Evolutionary conservation across 2,888 invertebrate species (phyloP).

Genomic region (Mesorhabditis belari): DNA sequence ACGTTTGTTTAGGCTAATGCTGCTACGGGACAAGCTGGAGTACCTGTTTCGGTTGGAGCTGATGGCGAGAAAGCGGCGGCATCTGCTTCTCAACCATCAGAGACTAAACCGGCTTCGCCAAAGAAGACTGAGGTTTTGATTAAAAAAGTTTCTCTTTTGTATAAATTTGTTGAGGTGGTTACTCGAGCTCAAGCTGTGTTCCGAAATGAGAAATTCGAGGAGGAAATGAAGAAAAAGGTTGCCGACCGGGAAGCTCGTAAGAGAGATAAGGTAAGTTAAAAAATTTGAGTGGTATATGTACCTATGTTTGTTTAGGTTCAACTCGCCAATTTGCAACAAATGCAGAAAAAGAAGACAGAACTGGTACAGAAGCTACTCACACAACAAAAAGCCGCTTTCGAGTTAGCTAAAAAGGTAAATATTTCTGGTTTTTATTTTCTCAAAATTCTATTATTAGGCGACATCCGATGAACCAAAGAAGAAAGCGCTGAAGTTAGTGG

Average conservation of each 20-base stretch:
- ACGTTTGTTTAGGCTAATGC: background rate
- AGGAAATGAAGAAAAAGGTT: slow-evolving; percentile 8
- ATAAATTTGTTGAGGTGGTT: slow-evolving; percentile 9
- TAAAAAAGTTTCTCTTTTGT: too few species aligned
- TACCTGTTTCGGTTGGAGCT: too few species aligned
- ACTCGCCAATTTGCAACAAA: slow-evolving; percentile 57
- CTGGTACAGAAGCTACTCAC: slow-evolving; percentile 80
- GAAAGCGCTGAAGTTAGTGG: slow-evolving; percentile 61
- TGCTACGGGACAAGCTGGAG: too few species aligned
- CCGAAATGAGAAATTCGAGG: slow-evolving; percentile 14
- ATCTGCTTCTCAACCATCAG: background rate
- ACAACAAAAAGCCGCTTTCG: slow-evolving; percentile 67
- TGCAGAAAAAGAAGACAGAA: slow-evolving; percentile 77
- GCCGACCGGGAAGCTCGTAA: slow-evolving; percentile 1
- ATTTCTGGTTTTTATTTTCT: background rate
- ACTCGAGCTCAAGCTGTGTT: slow-evolving; percentile 22
- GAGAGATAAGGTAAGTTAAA: slow-evolving; percentile 11
- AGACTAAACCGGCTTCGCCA: slow-evolving; percentile 2
- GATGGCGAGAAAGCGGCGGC: too few species aligned
- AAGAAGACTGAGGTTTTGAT: slow-evolving; percentile 8
- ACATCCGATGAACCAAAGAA: slow-evolving; percentile 17
- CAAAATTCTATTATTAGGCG: slow-evolving; percentile 1
- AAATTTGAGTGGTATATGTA: slow-evolving; percentile 13
- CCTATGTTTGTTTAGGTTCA: too few species aligned
- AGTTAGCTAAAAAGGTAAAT: background rate